Evolutionary conservation across 2,888 invertebrate genomes (phyloP).

Genomic region (Lithophane socia): DNA sequence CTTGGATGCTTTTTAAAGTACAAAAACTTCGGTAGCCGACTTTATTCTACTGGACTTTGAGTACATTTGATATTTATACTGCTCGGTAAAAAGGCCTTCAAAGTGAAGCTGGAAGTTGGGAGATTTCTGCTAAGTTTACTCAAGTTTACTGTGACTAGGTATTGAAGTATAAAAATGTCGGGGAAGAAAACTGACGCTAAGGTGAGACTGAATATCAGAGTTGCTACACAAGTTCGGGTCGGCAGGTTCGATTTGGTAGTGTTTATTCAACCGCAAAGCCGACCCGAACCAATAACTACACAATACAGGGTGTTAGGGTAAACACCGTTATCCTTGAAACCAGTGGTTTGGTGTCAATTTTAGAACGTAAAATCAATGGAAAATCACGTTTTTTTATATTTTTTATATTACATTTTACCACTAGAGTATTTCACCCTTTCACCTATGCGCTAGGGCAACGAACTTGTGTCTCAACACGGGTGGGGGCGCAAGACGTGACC

Average conservation of each 20-base stretch:
- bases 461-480: too few relatives aligned
- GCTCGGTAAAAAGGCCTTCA: slow-evolving; percentile 36
- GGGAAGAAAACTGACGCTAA: not conserved
- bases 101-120: slow-evolving; percentile 13
- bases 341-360: too few relatives aligned
- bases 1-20: slow-evolving; percentile 61
- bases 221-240: not conserved
- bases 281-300: not conserved
- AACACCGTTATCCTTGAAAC: too few relatives aligned
- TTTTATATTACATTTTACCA: too few relatives aligned
- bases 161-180: slow-evolving; percentile 28
- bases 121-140: slow-evolving; percentile 22
- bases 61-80: slow-evolving; percentile 57
- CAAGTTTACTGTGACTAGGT: slow-evolving; percentile 9
- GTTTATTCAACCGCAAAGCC: not conserved
- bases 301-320: not conserved
- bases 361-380: too few relatives aligned
- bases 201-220: not conserved
- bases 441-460: too few relatives aligned
- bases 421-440: too few relatives aligned
- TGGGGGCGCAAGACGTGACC: too few relatives aligned
- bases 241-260: not conserved
- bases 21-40: slow-evolving; percentile 56
- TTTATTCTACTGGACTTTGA: slow-evolving; percentile 63
- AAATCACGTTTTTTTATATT: too few relatives aligned